These are phyloP conservation scores for Holotrichia oblita DNA, from an alignment of 1,140 invertebrate species.

Conservation along the genomic window DNA sequence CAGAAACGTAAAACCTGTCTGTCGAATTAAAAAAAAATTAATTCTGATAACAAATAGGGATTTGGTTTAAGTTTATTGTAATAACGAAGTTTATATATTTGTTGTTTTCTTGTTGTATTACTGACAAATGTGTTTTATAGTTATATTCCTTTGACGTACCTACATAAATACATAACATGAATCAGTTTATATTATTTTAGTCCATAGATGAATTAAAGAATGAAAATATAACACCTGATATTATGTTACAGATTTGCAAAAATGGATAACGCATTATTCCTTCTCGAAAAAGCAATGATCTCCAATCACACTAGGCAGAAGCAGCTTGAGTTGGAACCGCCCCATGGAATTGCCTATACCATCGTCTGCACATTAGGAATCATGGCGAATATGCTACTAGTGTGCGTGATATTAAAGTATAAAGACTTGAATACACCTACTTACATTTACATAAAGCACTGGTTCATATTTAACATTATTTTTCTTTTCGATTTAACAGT, in stretches of 20 bases:
- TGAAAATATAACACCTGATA: neutral
- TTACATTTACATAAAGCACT: slow-evolving; percentile 23
- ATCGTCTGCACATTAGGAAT: neutral
- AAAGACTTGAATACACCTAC: neutral
- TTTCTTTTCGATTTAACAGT: slow-evolving; percentile 22
- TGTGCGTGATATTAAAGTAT: slow-evolving; percentile 20
- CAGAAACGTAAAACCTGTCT: too few species aligned
- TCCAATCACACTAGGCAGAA: slow-evolving; percentile 6
- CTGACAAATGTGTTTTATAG: too few species aligned
- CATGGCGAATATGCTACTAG: slow-evolving; percentile 17
- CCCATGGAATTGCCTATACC: neutral
- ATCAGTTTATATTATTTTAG: too few species aligned
- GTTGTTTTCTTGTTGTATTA: too few species aligned
- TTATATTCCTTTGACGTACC: too few species aligned
- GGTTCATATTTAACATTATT: slow-evolving; percentile 26
- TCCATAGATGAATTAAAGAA: too few species aligned
- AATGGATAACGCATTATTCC: slow-evolving; percentile 22
- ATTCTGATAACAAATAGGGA: too few species aligned
- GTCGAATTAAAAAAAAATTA: too few species aligned
- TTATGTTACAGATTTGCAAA: slow-evolving; percentile 17
- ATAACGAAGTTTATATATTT: too few species aligned
- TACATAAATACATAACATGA: too few species aligned
- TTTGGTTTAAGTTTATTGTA: too few species aligned
- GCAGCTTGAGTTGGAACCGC: neutral
- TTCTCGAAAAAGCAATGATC: slow-evolving; percentile 29